Percentiles rank a stretch among this genome's conserved stretches.
These are phyloP conservation scores for Nowickia ferox DNA, from an alignment of 2,888 invertebrate genomes.

Conservation along the genomic window DNA sequence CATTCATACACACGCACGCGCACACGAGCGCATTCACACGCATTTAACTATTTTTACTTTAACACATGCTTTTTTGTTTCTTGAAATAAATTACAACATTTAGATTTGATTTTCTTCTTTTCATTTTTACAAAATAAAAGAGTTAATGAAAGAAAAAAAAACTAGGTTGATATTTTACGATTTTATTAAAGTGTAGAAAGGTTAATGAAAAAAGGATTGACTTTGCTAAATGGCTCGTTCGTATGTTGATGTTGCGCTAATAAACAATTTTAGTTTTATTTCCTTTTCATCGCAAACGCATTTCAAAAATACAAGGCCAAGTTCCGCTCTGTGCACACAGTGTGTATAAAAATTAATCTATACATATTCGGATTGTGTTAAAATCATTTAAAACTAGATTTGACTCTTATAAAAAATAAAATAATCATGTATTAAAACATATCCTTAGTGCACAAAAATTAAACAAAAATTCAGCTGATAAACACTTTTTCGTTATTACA, in stretches of 20 bases:
- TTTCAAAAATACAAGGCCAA: not conserved
- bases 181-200: slow-evolving; percentile 55
- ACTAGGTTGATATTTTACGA: slow-evolving; percentile 16
- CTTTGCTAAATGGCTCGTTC: slow-evolving; percentile 34
- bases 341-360: not conserved
- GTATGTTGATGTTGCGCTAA: not conserved
- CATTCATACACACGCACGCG: not conserved
- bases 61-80: slow-evolving; percentile 7
- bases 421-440: not conserved
- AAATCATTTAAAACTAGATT: slow-evolving; percentile 1
- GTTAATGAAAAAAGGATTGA: slow-evolving; percentile 52
- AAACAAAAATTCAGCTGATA: too few relatives aligned
- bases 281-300: slow-evolving; percentile 50
- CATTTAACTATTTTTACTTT: not conserved
- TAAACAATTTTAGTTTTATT: slow-evolving; percentile 47
- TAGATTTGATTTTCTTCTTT: not conserved
- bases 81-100: slow-evolving; percentile 35
- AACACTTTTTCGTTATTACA: too few relatives aligned
- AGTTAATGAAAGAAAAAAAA: slow-evolving; percentile 20
- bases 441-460: not conserved
- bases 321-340: too few relatives aligned
- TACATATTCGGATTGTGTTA: not conserved
- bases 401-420: not conserved
- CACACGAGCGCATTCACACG: not conserved
- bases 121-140: slow-evolving; percentile 12